Percentiles rank a stretch among this genome's conserved stretches.
Evolutionary conservation across 2,888 invertebrate genomes (phyloP).

Genomic region (Cryptocephalus primarius): DNA sequence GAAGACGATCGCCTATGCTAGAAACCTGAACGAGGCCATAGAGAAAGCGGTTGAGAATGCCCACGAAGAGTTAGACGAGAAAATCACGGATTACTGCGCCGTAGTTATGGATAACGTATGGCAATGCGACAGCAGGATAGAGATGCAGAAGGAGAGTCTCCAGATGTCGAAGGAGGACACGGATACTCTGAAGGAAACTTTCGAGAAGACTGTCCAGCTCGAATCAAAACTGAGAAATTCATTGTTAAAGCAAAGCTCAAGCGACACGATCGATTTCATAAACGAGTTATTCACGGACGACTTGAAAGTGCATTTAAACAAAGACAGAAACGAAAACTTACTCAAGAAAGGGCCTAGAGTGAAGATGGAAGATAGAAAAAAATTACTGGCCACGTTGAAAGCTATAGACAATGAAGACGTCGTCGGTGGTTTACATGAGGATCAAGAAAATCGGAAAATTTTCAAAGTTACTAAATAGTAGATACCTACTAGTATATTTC

Average conservation of each 20-base stretch:
- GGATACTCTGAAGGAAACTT: conserved; percentile 40
- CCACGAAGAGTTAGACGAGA: conserved; percentile 21
- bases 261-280: conserved; percentile 26
- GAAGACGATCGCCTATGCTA: conserved; percentile 2
- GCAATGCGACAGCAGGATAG: conserved; percentile 30
- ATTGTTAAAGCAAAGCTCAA: conserved; percentile 14
- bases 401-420: conserved; percentile 47
- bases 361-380: conserved; percentile 40
- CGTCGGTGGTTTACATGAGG: conserved; percentile 25
- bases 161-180: conserved; percentile 39
- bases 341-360: conserved; percentile 20
- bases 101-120: conserved; percentile 25
- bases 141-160: conserved; percentile 42
- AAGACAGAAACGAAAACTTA: conserved; percentile 15
- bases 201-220: conserved; percentile 43
- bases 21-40: conserved; percentile 19
- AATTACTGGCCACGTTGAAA: conserved; percentile 50
- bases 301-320: conserved; percentile 20
- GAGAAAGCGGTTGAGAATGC: conserved; percentile 20
- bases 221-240: conserved; percentile 37
- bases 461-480: not conserved
- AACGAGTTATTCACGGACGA: conserved; percentile 30
- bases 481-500: too few relatives aligned
- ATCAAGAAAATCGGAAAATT: too few relatives aligned
- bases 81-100: conserved; percentile 22